Evolutionary conservation across 2,797 vertebrate species (phyloP).

Genomic region (Momotus momota): DNA sequence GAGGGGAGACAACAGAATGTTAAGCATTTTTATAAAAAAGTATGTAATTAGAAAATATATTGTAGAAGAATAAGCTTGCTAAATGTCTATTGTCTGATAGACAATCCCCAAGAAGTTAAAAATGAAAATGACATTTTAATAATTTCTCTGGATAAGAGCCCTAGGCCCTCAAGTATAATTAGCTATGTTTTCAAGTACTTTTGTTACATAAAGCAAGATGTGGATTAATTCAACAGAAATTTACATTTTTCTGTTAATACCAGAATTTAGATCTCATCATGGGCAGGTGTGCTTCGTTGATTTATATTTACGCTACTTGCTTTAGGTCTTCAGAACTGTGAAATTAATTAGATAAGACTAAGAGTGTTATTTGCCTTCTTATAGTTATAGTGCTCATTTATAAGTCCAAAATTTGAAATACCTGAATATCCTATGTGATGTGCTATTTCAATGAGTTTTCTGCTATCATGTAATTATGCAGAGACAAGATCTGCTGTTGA

Average conservation of each 20-base stretch:
- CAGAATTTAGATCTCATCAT: neutral
- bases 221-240: neutral
- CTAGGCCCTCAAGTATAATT: neutral
- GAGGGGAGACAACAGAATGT: neutral
- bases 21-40: neutral
- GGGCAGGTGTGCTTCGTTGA: neutral
- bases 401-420: neutral
- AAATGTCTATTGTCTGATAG: neutral
- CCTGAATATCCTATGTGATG: neutral
- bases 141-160: neutral
- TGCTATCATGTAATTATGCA: neutral
- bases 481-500: neutral
- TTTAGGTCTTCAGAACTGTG: neutral
- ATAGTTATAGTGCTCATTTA: neutral
- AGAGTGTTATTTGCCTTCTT: neutral
- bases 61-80: neutral
- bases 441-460: neutral
- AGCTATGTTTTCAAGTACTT: neutral
- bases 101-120: neutral
- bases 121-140: conserved; percentile 21
- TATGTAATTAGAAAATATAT: neutral
- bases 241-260: neutral
- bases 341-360: neutral
- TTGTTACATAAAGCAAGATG: neutral
- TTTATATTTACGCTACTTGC: neutral